Evolutionary conservation across 2,888 invertebrate species (phyloP).

Genomic region (Arctia plantaginis): DNA sequence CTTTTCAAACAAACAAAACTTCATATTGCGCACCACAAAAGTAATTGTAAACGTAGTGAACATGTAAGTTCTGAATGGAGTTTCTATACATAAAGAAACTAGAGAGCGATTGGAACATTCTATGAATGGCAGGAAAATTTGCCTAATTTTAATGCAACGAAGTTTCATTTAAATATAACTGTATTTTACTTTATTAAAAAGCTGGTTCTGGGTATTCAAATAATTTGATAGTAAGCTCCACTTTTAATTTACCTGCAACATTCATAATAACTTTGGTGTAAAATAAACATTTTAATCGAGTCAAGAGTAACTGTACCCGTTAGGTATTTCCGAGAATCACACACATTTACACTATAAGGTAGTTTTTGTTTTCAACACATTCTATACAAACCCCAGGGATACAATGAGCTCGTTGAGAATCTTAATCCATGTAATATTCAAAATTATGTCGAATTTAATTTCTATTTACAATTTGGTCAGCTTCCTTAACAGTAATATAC

Average conservation of each 20-base stretch:
- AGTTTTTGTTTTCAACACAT: no score
- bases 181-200: neutral
- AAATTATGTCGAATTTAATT: no score
- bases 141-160: neutral
- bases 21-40: constrained; percentile 54
- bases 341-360: no score
- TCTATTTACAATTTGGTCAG: no score
- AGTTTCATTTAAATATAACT: neutral
- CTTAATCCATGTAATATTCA: no score
- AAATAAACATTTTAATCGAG: neutral
- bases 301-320: no score
- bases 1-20: constrained; percentile 60
- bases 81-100: neutral
- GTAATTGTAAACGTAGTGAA: constrained; percentile 53
- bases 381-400: no score
- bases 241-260: neutral
- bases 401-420: no score
- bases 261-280: neutral
- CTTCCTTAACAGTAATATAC: no score
- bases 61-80: constrained; percentile 31
- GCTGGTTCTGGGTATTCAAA: neutral
- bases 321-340: no score
- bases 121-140: constrained; percentile 6
- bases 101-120: constrained; percentile 3
- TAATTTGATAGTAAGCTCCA: neutral